Conservation (phyloP, 1,140 invertebrate species). For the Drosophila carrolli region DNA sequence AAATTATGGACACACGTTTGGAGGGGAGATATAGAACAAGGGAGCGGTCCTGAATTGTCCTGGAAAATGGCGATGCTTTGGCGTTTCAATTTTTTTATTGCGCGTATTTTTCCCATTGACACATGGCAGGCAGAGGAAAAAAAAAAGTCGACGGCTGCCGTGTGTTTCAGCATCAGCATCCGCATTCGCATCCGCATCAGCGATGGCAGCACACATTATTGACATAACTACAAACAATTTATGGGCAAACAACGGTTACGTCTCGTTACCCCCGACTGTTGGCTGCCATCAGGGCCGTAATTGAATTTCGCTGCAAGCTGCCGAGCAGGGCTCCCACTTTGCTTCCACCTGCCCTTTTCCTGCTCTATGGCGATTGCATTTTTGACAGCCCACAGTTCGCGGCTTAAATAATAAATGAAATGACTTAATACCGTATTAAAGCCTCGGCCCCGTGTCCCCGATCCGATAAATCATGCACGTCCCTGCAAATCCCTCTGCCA, state of each 20-base stretch:
- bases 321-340: constrained; percentile 18
- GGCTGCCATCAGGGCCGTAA: constrained; percentile 49
- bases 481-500: constrained; percentile 48
- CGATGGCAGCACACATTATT: constrained; percentile 59
- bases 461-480: constrained; percentile 61
- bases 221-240: constrained; percentile 79
- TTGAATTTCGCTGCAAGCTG: constrained; percentile 71
- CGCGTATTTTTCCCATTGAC: constrained; percentile 61
- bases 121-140: constrained; percentile 43
- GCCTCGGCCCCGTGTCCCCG: constrained; percentile 43
- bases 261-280: constrained; percentile 62
- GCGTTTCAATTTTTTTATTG: constrained; percentile 52
- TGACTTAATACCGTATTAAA: constrained; percentile 79
- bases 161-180: constrained; percentile 34
- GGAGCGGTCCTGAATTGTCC: constrained; percentile 52
- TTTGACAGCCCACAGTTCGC: constrained; percentile 71
- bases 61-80: constrained; percentile 66
- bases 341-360: not conserved
- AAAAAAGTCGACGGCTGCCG: constrained; percentile 23
- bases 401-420: constrained; percentile 76
- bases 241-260: constrained; percentile 78
- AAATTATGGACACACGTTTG: constrained; percentile 61
- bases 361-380: constrained; percentile 43
- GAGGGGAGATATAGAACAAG: constrained; percentile 3
- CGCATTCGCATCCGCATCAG: constrained; percentile 4